Conservation (phyloP, 2,888 invertebrate genomes). For the Pollenia labialis region DNA sequence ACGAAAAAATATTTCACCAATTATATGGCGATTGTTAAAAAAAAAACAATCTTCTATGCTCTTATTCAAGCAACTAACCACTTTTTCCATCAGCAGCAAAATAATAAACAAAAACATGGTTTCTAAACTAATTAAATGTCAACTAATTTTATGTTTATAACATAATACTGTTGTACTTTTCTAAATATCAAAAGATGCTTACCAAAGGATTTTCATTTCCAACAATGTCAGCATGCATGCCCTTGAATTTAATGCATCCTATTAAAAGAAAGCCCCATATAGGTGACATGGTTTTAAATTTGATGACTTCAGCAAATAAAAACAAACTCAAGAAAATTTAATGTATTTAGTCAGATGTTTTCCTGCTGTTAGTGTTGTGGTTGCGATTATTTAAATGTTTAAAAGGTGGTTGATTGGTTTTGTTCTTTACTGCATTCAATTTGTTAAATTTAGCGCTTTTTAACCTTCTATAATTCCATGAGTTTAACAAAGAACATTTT, state of each 20-base stretch:
- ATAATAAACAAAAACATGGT: constrained; percentile 17
- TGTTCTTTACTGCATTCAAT: not conserved
- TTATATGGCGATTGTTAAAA: not conserved
- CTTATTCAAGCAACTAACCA: not conserved
- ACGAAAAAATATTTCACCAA: not conserved
- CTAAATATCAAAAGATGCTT: constrained; percentile 6
- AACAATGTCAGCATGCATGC: constrained; percentile 48
- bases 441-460: constrained; percentile 1
- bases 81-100: not conserved
- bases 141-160: constrained; percentile 4
- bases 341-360: constrained; percentile 22
- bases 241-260: constrained; percentile 67
- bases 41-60: too few relatives aligned
- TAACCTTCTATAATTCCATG: not conserved
- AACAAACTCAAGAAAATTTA: not conserved
- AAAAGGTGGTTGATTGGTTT: not conserved
- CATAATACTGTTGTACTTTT: not conserved
- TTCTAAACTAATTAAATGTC: not conserved
- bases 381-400: not conserved
- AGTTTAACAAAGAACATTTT: constrained; percentile 53
- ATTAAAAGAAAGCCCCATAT: constrained; percentile 64
- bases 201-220: constrained; percentile 67
- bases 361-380: not conserved
- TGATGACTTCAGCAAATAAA: constrained; percentile 47
- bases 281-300: constrained; percentile 51